Conservation (phyloP, 2,888 invertebrate species). For the Ditula angustiorana region DNA sequence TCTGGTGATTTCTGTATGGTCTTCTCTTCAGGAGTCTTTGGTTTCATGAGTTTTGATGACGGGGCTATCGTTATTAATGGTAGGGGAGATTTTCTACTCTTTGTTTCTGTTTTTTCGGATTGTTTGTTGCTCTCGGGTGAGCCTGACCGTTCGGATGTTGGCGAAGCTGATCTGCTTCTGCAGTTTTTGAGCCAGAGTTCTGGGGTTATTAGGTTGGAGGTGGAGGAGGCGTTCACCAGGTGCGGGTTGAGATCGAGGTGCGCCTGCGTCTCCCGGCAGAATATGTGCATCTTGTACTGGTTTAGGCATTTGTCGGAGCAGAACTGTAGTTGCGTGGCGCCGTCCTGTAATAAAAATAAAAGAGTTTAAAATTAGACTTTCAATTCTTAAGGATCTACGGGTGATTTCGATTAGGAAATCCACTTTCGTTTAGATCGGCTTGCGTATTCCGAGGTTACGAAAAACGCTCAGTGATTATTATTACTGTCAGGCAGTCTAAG, state of each 20-base stretch:
- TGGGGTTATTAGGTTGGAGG: conserved; percentile 91
- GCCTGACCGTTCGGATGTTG: conserved; percentile 82
- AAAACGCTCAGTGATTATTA: too few relatives aligned
- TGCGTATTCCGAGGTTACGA: too few relatives aligned
- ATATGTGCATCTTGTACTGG: conserved; percentile 98
- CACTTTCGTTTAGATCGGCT: too few relatives aligned
- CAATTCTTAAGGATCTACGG: background rate
- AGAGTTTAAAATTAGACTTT: background rate
- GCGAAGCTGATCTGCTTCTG: conserved; percentile 87
- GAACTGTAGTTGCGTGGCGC: conserved; percentile 95
- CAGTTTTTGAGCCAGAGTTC: conserved; percentile 96
- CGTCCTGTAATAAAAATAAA: conserved; percentile 87
- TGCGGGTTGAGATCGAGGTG: conserved; percentile 95
- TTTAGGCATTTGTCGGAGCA: conserved; percentile 97
- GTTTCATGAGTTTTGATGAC: conserved; percentile 87
- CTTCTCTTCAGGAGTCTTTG: conserved; percentile 69
- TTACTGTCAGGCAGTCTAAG: too few relatives aligned
- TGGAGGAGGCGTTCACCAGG: conserved; percentile 81
- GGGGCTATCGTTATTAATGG: conserved; percentile 89
- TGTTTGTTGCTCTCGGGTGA: conserved; percentile 77
- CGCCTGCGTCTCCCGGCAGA: conserved; percentile 96
- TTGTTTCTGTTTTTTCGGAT: conserved; percentile 62
- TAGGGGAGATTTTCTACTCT: conserved; percentile 78
- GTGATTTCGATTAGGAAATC: too few relatives aligned
- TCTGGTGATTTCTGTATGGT: conserved; percentile 73